phyloP scores from a whole-genome alignment of 2,888 invertebrate genomes.

The Sinhomidia bicolor region DNA sequence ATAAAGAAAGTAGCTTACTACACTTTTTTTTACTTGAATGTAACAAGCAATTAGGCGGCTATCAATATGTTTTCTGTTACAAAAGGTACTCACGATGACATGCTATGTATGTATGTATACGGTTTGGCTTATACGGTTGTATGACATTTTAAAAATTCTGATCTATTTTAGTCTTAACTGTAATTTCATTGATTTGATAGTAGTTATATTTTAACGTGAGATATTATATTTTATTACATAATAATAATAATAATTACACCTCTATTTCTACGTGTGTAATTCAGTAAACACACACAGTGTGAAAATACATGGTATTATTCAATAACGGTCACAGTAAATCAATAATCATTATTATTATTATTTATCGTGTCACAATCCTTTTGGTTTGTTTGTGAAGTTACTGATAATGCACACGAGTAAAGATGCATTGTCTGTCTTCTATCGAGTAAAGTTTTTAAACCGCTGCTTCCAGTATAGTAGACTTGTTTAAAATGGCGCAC shows the following conservation, averaged over 20 bases:
- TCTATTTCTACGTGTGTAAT: not conserved
- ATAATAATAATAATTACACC: too few species aligned
- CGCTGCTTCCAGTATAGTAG: not conserved
- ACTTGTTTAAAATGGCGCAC: not conserved
- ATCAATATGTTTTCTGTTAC: slow-evolving; percentile 53
- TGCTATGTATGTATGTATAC: not conserved
- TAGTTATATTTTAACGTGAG: not conserved
- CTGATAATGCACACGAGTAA: too few species aligned
- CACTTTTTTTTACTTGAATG: not conserved
- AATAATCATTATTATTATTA: too few species aligned
- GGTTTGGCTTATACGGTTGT: too few species aligned
- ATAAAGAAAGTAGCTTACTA: too few species aligned
- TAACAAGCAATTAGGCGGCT: slow-evolving; percentile 21
- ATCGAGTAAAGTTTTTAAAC: not conserved
- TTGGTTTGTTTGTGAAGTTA: not conserved
- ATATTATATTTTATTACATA: not conserved
- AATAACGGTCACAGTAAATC: not conserved
- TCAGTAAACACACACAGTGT: not conserved
- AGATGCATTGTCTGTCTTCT: not conserved
- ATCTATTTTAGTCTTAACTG: not conserved
- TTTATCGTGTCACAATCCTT: not conserved
- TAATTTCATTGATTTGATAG: not conserved
- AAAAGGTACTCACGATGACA: slow-evolving; percentile 28
- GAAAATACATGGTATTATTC: not conserved
- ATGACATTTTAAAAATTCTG: too few species aligned